These are phyloP conservation scores for Triops longicaudatus DNA, from an alignment of 1,140 invertebrate species.

Conservation along the genomic window DNA sequence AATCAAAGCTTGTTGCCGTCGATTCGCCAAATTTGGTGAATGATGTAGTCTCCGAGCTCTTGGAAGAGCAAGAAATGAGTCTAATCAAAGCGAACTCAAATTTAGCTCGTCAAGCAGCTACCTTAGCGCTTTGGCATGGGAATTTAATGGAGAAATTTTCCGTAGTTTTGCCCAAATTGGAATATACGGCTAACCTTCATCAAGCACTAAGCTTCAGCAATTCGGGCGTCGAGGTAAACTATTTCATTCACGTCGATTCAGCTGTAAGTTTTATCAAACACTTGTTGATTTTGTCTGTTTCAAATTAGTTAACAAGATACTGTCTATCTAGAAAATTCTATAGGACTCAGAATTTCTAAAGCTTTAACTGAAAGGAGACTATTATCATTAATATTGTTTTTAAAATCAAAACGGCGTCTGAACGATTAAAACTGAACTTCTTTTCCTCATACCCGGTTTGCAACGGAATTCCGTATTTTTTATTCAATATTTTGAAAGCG, in stretches of 20 bases:
- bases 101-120: background rate
- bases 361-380: too few species aligned
- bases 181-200: background rate
- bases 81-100: background rate
- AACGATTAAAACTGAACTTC: too few species aligned
- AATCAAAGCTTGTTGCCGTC: background rate
- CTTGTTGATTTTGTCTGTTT: too few species aligned
- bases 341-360: too few species aligned
- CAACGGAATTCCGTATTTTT: too few species aligned
- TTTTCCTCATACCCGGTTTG: too few species aligned
- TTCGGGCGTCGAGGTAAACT: background rate
- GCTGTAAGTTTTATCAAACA: background rate
- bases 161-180: background rate
- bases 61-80: background rate
- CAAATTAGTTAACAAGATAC: too few species aligned
- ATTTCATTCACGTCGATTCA: background rate
- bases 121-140: background rate
- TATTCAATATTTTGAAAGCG: too few species aligned
- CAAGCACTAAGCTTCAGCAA: background rate
- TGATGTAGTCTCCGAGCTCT: background rate
- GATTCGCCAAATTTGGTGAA: background rate
- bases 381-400: too few species aligned
- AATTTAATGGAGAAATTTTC: background rate
- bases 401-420: too few species aligned
- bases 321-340: too few species aligned